These are phyloP conservation scores for Diachrysia chrysitis DNA, from an alignment of 2,888 invertebrate species.

Conservation along the genomic window DNA sequence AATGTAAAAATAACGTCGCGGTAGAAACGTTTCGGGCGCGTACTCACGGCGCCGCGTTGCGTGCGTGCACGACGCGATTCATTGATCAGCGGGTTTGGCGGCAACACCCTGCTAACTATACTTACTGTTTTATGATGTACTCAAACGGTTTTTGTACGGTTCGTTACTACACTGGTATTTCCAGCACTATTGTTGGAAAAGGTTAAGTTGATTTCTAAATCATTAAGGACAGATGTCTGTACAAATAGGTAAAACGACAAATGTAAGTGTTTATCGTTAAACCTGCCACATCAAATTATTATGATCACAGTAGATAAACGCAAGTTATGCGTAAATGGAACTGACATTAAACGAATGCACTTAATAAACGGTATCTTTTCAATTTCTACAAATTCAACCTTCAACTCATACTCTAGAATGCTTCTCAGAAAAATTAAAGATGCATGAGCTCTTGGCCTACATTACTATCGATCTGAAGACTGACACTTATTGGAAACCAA, in stretches of 20 bases:
- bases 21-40: slow-evolving; percentile 23
- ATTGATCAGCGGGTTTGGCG: slow-evolving; percentile 36
- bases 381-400: background rate
- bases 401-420: background rate
- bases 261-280: too few relatives aligned
- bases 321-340: background rate
- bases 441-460: slow-evolving; percentile 6
- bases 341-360: background rate
- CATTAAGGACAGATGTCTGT: background rate
- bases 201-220: background rate
- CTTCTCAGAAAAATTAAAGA: background rate
- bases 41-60: slow-evolving; percentile 40
- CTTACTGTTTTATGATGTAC: slow-evolving; percentile 16
- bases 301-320: background rate
- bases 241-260: background rate
- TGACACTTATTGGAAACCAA: background rate
- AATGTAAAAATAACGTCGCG: slow-evolving; percentile 47
- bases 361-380: background rate
- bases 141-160: slow-evolving; percentile 17
- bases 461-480: background rate
- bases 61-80: slow-evolving; percentile 47
- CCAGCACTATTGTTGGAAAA: background rate
- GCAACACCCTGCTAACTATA: slow-evolving; percentile 14
- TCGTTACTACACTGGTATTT: background rate
- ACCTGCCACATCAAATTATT: too few relatives aligned